phyloP scores from a whole-genome alignment of 2,113 vertebrate genomes.

The Periophthalmus modestus region DNA sequence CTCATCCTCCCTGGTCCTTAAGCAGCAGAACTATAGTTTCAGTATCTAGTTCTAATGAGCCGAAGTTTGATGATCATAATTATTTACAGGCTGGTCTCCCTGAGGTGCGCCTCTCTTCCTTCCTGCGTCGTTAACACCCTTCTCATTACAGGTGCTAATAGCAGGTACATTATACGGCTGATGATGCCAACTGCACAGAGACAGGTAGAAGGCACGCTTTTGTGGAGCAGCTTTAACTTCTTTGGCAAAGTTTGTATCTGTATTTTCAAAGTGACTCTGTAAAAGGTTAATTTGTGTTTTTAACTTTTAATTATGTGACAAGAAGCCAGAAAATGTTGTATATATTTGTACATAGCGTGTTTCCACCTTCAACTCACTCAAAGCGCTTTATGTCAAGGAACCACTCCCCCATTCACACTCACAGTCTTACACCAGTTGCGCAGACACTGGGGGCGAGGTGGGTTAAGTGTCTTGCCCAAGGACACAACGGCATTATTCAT shows the following conservation, averaged over 20 bases:
- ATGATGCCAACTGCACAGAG: constrained; percentile 37
- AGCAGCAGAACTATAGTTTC: constrained; percentile 7
- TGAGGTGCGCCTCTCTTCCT: constrained; percentile 21
- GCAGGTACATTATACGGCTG: constrained; percentile 46
- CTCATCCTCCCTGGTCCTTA: neutral
- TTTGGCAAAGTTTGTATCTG: neutral
- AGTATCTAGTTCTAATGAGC: constrained; percentile 27
- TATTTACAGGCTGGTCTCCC: constrained; percentile 39
- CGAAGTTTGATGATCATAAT: constrained; percentile 23
- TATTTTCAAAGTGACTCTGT: neutral
- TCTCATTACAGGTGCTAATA: constrained; percentile 67
- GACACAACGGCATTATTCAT: no score
- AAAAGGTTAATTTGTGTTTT: neutral
- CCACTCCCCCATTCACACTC: no score
- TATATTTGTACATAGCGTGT: no score
- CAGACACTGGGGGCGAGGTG: no score
- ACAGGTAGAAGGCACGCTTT: constrained; percentile 13
- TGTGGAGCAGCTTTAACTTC: neutral
- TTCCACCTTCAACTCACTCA: no score
- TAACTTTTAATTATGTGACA: neutral
- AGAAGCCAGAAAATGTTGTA: no score
- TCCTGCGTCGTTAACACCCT: constrained; percentile 51
- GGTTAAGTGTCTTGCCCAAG: no score
- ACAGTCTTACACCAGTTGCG: no score
- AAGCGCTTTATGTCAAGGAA: no score